Conservation (phyloP, 2,113 vertebrate genomes). For the Brevimyrus niger region DNA sequence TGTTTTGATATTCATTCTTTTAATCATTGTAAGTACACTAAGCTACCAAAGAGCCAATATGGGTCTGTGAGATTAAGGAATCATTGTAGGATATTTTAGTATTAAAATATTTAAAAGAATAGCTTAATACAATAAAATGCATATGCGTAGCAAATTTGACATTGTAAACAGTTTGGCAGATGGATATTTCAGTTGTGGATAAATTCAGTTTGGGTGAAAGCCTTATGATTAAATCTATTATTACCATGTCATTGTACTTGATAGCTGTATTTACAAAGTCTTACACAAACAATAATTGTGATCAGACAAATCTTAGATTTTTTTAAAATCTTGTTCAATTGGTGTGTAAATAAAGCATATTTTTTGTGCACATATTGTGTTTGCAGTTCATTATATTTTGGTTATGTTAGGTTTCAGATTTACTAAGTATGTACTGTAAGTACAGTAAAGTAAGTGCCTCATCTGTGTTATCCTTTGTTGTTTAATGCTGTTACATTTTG, state of each 20-base stretch:
- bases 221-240: background rate
- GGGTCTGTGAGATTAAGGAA: background rate
- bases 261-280: background rate
- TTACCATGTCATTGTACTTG: background rate
- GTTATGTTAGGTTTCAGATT: background rate
- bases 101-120: conserved; percentile 2
- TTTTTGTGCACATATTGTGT: background rate
- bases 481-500: background rate
- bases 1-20: background rate
- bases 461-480: background rate
- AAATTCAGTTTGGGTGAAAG: background rate
- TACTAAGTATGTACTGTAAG: background rate
- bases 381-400: background rate
- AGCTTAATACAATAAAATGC: background rate
- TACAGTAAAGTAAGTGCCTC: background rate
- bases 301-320: background rate
- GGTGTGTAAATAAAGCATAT: background rate
- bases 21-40: background rate
- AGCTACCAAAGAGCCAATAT: background rate
- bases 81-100: background rate
- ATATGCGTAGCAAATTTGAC: background rate
- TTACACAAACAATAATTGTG: background rate
- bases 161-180: background rate
- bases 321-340: background rate
- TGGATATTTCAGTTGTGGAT: background rate